These are phyloP conservation scores for Megaptera novaeangliae DNA, from an alignment of 2,113 vertebrate genomes.

Conservation along the genomic window DNA sequence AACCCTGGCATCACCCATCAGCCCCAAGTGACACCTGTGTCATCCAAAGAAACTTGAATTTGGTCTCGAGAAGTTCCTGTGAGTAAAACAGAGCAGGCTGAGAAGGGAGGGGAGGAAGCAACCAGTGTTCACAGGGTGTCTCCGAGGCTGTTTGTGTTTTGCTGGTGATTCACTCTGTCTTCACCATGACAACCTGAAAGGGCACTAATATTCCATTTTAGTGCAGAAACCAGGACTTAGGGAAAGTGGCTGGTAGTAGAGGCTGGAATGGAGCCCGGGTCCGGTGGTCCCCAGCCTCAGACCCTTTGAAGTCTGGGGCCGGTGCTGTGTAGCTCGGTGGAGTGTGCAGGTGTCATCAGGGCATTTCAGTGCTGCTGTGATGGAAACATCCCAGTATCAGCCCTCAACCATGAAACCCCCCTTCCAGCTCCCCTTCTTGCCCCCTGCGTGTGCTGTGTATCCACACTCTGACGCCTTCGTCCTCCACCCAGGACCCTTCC, in stretches of 20 bases:
- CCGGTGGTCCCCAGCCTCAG: fast-evolving
- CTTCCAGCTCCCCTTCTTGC: no score
- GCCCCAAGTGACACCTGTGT: fast-evolving
- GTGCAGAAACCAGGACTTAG: fast-evolving
- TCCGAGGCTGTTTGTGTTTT: fast-evolving
- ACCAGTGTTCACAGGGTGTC: fast-evolving
- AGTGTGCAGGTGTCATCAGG: fast-evolving
- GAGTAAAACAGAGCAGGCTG: fast-evolving
- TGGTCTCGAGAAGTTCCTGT: no score
- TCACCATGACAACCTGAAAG: fast-evolving
- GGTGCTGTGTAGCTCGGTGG: fast-evolving
- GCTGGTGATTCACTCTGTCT: no score
- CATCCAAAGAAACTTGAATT: no score
- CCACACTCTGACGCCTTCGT: fast-evolving
- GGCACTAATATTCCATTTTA: fast-evolving
- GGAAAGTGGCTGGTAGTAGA: not conserved
- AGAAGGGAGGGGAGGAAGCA: no score
- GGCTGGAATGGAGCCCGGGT: fast-evolving
- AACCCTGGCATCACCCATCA: not conserved
- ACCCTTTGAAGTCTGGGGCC: fast-evolving
- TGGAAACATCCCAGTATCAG: fast-evolving
- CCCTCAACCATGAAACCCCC: fast-evolving
- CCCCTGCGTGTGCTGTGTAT: fast-evolving
- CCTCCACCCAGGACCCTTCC: fast-evolving
- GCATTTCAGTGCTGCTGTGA: fast-evolving